Base-by-base conservation (phyloP, 1,140 invertebrate species). In the Paraescarpia echinospica region DNA sequence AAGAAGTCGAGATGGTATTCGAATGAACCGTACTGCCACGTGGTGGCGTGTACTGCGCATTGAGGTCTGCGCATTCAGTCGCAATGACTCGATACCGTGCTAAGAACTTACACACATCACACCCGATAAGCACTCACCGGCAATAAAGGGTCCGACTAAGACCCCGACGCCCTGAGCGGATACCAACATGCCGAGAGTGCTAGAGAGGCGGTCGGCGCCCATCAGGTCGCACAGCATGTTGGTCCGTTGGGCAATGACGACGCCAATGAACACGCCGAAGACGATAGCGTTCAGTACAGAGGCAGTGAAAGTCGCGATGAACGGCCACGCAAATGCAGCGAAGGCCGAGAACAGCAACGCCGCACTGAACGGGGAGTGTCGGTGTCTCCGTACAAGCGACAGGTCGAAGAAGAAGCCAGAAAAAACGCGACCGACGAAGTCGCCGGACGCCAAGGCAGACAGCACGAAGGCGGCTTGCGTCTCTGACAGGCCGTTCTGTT, bases 131-230 rank as follows among this genome's bases (percentile, higher is more conserved):
- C 18, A 90, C 89, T 48, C 34, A 91, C 91, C 91, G 27, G 91
- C 91, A 18, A 91, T 9, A 59, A 48, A 34, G 12, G 91, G 91
- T 2, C 91, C 91, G 18, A 59, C 41, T 6, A 91, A 33, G 35
- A 91, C 41, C 2, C 91, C 91, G 14, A 91, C 41, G 34, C 91
- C 91, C 91, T 91, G 91, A 1, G 41, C 91, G 34, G 48, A 34
- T 6, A 48, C 48, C 12, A 48, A 27, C 35, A 91, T 35, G 33
- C 91, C 91, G 41, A 91, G 41, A 33, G 35, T 41, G 48, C 35
- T 41, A 14, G 91, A 91, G 91, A 91, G 34, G 12, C 41, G 34
- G 4, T 91, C 91, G 6, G 48, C 91, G 9, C 91, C 91, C 9
- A 91, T 6, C 1, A 91, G 35, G 34, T 91, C 91, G 35, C 34